Evolutionary conservation across 2,797 vertebrate genomes (phyloP).

Genomic region (Pseudochirops cupreus): DNA sequence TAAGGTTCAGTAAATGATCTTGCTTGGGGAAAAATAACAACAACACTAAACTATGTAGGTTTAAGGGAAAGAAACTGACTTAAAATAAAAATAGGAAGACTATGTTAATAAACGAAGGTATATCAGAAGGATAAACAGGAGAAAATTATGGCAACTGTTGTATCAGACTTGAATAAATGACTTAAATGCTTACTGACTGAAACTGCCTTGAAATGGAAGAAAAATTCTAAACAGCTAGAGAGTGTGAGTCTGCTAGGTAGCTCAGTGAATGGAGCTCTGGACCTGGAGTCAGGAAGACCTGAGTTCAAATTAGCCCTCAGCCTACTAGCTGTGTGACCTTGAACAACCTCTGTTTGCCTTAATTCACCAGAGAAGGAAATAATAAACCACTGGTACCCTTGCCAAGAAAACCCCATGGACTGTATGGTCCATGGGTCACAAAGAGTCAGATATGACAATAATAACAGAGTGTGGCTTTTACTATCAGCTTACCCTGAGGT

Average conservation of each 20-base stretch:
- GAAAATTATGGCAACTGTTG: neutral
- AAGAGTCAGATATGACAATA: neutral
- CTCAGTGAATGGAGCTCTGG: neutral
- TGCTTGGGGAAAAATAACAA: neutral
- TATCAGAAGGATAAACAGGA: neutral
- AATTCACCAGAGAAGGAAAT: neutral
- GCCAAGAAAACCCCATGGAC: neutral
- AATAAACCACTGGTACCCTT: neutral
- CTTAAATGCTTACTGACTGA: neutral
- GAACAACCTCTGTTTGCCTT: neutral
- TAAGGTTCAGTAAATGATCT: neutral
- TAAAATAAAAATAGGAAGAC: neutral
- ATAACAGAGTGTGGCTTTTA: neutral
- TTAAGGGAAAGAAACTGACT: neutral
- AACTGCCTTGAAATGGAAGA: neutral
- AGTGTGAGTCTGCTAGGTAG: neutral
- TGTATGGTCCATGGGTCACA: neutral
- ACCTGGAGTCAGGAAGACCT: neutral
- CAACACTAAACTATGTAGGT: neutral
- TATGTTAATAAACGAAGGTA: neutral
- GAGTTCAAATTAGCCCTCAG: neutral
- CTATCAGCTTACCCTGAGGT: neutral
- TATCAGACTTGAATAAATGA: neutral
- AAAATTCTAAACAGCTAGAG: neutral
- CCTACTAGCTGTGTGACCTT: neutral